Base-by-base conservation (phyloP, 2,888 invertebrate species). In the Zhuqinia jingwanae region DNA sequence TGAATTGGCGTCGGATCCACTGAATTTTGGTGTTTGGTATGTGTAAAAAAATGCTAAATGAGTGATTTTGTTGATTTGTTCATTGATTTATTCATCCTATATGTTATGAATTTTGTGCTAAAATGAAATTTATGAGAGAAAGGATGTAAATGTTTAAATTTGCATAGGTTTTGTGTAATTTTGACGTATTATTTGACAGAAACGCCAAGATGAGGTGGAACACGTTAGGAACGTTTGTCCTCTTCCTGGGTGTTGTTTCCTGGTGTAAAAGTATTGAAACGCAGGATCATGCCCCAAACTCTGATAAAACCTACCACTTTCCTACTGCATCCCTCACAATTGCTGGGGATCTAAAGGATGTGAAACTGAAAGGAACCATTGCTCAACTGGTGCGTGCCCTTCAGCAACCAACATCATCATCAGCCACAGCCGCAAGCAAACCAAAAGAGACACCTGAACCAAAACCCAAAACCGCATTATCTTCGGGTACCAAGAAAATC, bases 301-400 rank as follows among this genome's bases (percentile, higher is more conserved):
- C 73, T 36, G 87, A 87, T 36, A 87, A 81, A 87, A 81, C 82
- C 3, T 82, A 82, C 30, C 88, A 88, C 78, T 85, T 88, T 68
- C 88, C 88, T 20, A 36, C 88, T 0, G 88, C 88, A 1, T 89
- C 89, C 30, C 42, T 89, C n/a, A 79, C 85, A 8, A 89, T 89
- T n/a, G 88, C 87, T 47, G 89, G 89, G 2, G 88, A 88, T 58
- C 75, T 88, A 11, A 87, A 89, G 76, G 89, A 89, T 88, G 85
- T 89, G 22, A 89, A 88, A 77, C 56, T 89, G 56, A 89, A 89
- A 87, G 85, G 87, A 25, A 87, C 88, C n/a, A 89, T 89, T 47
- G 89, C 87, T 30, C 88, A 89, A 47, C 65, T 89, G 25, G 88
- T 89, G 27, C 85, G 88, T 76, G 89, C 89, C 17, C 76, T 89